Evolutionary conservation across 2,113 vertebrate species (phyloP), one percentile per base, ranked within the genome.

Genomic region (Myotis davidii): DNA sequence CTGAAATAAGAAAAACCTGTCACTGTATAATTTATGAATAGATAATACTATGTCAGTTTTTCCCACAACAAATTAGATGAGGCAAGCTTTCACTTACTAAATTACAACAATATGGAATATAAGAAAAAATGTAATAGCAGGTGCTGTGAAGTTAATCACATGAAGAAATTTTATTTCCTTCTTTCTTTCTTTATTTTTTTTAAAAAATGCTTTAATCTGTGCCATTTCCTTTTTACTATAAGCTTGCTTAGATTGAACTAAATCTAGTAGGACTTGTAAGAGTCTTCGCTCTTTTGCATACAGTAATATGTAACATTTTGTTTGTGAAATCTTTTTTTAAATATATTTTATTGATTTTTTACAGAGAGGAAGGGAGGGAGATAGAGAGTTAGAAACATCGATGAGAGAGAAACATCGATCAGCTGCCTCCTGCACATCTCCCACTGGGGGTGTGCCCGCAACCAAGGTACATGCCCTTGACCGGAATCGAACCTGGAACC

Each of bases 251-350:
- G 61, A 64, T 42, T 90, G 54, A 93, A 52, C 23, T 81, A 42
- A 96, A 45, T 94, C 79, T 76, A 59, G 29, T 73, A 67, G 32
- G 17, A 74, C 9, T 88, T 67, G 1, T 18, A 85, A 84, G 61
- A 85, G n/a, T 89, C 23, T 96, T 16, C 87, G 23, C 12, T 94
- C 14, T 64, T 90, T 88, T 90, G 10, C 9, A 52, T 85, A 72
- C n/a, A n/a, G n/a, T 70, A 70, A 67, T 61, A 11, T 67, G 9
- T 82, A 86, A 72, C 77, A 61, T 94, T 93, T 81, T 93, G 48
- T 79, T 89, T 82, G 74, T 81, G 85, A 70, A 81, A 13, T 59
- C 17, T 88, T 96, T 85, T 74, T n/a, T n/a, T n/a, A n/a, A n/a
- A n/a, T n/a, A n/a, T n/a, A n/a, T n/a, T n/a, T n/a, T n/a, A n/a